Conservation (phyloP, 2,797 vertebrate genomes). For the Crax fasciolata region DNA sequence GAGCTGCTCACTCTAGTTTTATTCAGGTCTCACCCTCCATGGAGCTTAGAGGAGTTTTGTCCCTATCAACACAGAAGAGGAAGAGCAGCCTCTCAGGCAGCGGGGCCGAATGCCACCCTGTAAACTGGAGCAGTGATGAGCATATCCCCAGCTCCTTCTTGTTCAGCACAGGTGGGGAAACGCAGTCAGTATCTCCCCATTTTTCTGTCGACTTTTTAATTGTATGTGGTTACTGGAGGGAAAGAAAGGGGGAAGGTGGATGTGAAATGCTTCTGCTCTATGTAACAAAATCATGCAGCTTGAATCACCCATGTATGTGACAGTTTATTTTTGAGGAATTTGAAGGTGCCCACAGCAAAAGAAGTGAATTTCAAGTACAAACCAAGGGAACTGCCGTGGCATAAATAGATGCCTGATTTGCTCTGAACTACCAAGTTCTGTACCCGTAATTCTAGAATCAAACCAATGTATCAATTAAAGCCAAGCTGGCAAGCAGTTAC, state of each 20-base stretch:
- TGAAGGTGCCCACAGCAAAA: not conserved
- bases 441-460: not conserved
- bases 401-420: not conserved
- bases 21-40: not conserved
- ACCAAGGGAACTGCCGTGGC: not conserved
- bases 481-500: not conserved
- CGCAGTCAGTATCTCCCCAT: not conserved
- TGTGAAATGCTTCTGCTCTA: not conserved
- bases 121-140: not conserved
- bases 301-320: not conserved
- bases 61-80: not conserved
- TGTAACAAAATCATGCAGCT: not conserved
- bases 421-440: not conserved
- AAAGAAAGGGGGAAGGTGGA: not conserved
- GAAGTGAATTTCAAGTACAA: not conserved
- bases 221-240: not conserved
- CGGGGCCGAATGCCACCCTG: not conserved
- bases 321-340: not conserved
- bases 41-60: not conserved
- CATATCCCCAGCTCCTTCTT: not conserved
- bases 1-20: not conserved
- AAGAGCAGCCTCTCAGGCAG: rapidly evolving
- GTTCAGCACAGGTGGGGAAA: no score
- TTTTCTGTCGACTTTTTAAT: not conserved
- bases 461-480: not conserved